Base-by-base conservation (phyloP, 2,113 vertebrate genomes). In the Setophaga petechia region DNA sequence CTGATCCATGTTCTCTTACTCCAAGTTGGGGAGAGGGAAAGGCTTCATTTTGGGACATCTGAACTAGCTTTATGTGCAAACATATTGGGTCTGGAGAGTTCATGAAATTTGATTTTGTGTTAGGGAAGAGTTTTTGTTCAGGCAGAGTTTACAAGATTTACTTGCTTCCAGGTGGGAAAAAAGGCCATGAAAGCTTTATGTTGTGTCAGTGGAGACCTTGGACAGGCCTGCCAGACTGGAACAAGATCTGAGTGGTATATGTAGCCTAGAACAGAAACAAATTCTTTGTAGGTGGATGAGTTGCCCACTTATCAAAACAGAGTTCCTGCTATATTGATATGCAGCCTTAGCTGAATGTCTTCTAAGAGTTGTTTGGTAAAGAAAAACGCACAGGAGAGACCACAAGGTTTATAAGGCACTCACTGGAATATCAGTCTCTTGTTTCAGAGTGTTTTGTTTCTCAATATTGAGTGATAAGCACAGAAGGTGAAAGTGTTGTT, bases 21-120 rank as follows among this genome's bases (percentile, higher is more conserved):
- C 6, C 12, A 54, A 0, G 16, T 1, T 15, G 47, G 11, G 5
- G 1, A 28, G 23, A 1, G 5, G 2, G 5, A 28, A 47, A 35
- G 20, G 15, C 23, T 82, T 74, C 5, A 17, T 67, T 87, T 41
- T 67, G 65, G 31, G 39, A 80, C 11, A n/a, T 37, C 13, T 63
- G 62, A 63, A 19, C 10, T 54, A 35, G 28, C 8, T 87, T 68
- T 20, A 5, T 79, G 4, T 68, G 37, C 15, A 69, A 21, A 25
- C 3, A 10, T 39, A 20, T 65, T 74, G 22, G 4, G 28, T 44
- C 30, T 82, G 62, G 54, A 46, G 23, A 17, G 8, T 57, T 79
- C 1, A 10, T 63, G 35, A 22, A 81, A 27, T 39, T 46, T 76
- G 7, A 20, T 71, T 83, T 58, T 10, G 4, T 31, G 3, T 83